A percentile compares a stretch with the other conserved stretches of the same genome.
Conservation (phyloP, 1,140 invertebrate genomes). For the Epicauta chinensis region DNA sequence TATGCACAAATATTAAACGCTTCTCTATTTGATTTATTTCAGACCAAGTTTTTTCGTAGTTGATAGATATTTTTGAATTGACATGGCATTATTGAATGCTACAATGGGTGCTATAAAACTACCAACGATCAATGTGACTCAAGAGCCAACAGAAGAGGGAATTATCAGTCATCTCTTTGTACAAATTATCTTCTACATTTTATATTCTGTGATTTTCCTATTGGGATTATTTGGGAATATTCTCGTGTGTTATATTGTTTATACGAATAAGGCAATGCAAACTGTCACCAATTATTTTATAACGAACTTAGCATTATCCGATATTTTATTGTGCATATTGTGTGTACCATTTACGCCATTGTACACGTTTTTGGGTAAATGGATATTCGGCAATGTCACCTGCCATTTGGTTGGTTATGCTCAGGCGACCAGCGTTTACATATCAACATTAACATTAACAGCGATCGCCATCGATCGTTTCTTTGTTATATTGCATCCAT, state of each 20-base stretch:
- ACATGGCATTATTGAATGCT: slow-evolving; percentile 5
- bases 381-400: slow-evolving; percentile 79
- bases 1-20: too few species aligned
- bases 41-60: slow-evolving; percentile 1
- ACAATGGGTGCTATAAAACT: slow-evolving; percentile 7
- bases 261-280: slow-evolving; percentile 87
- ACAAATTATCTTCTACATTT: slow-evolving; percentile 71
- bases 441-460: slow-evolving; percentile 89
- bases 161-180: slow-evolving; percentile 57
- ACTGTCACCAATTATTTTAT: slow-evolving; percentile 98
- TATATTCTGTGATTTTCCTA: slow-evolving; percentile 79
- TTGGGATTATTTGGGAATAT: slow-evolving; percentile 86
- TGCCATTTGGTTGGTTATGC: slow-evolving; percentile 88
- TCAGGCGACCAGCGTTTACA: slow-evolving; percentile 87
- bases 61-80: background rate
- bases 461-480: slow-evolving; percentile 95
- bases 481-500: slow-evolving; percentile 93
- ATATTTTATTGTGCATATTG: slow-evolving; percentile 84
- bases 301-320: slow-evolving; percentile 88
- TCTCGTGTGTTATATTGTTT: slow-evolving; percentile 85
- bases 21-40: slow-evolving; percentile 4
- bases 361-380: slow-evolving; percentile 80
- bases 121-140: slow-evolving; percentile 2
- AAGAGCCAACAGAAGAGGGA: slow-evolving; percentile 7
- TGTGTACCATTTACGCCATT: slow-evolving; percentile 89